Percentiles rank a stretch among this genome's conserved stretches.
These are phyloP conservation scores for Podargus strigoides DNA, from an alignment of 2,797 vertebrate species.

Conservation along the genomic window DNA sequence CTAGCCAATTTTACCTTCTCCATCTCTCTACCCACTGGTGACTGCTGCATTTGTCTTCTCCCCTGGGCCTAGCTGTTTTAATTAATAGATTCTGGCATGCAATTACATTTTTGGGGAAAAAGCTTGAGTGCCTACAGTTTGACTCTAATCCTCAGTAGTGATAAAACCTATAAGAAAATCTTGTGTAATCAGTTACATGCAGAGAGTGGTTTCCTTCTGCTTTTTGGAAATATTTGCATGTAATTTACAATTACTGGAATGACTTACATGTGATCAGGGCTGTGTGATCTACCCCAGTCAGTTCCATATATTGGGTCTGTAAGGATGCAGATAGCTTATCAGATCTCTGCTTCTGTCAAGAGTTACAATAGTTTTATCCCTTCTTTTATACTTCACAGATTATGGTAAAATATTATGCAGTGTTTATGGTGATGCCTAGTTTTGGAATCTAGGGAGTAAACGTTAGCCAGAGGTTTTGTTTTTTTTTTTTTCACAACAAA, in stretches of 20 bases:
- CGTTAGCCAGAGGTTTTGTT: not conserved
- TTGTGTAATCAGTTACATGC: not conserved
- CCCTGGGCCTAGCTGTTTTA: not conserved
- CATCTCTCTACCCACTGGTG: not conserved
- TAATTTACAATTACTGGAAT: not conserved
- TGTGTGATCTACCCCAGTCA: not conserved
- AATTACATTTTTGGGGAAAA: not conserved
- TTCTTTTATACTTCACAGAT: not conserved
- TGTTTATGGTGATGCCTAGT: not conserved
- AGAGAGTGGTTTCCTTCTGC: not conserved
- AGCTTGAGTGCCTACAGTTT: not conserved
- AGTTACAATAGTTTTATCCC: not conserved
- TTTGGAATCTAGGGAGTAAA: conserved; percentile 13
- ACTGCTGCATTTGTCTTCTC: not conserved
- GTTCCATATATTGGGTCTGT: not conserved
- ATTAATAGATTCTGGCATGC: not conserved
- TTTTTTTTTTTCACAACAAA: conserved; percentile 1
- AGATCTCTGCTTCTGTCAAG: not conserved
- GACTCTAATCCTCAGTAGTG: not conserved
- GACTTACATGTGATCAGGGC: not conserved
- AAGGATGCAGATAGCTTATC: not conserved
- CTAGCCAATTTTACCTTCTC: not conserved
- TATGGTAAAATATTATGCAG: not conserved
- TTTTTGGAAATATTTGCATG: not conserved
- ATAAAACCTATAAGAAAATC: not conserved